These are phyloP conservation scores for Chamaedrilus cognettii DNA, from an alignment of 2,888 invertebrate species.

Conservation along the genomic window DNA sequence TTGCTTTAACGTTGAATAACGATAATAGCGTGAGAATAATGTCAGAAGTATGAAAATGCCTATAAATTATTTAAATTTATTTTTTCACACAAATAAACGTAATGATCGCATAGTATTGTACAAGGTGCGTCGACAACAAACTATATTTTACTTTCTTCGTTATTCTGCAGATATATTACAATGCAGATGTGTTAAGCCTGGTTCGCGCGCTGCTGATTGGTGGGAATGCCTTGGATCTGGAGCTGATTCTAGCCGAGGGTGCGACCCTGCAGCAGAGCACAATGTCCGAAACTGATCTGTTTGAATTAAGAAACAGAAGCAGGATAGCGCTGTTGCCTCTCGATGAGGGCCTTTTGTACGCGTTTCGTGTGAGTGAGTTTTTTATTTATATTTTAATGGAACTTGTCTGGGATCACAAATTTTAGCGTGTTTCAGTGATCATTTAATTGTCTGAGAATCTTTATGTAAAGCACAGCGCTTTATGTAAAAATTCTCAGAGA, in stretches of 20 bases:
- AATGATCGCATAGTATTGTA: constrained; percentile 25
- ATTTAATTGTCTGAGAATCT: too few relatives aligned
- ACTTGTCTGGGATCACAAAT: too few relatives aligned
- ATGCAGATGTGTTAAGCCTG: constrained; percentile 36
- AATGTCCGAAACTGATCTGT: not conserved
- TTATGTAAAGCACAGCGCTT: too few relatives aligned
- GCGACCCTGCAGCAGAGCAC: constrained; percentile 22
- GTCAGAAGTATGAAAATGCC: not conserved
- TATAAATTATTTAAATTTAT: not conserved
- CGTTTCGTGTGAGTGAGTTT: too few relatives aligned
- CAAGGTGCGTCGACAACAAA: not conserved
- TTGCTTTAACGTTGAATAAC: not conserved
- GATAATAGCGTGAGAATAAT: not conserved
- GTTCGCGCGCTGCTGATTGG: constrained; percentile 40
- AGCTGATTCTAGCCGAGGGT: constrained; percentile 41
- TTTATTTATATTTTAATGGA: too few relatives aligned
- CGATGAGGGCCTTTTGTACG: too few relatives aligned
- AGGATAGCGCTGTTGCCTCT: constrained; percentile 95
- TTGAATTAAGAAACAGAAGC: constrained; percentile 83
- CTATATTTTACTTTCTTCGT: not conserved
- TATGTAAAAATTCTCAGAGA: too few relatives aligned
- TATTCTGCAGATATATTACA: constrained; percentile 41
- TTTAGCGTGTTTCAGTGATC: too few relatives aligned
- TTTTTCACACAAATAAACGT: constrained; percentile 7
- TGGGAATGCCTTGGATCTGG: constrained; percentile 39